Evolutionary conservation across 2,113 vertebrate species (phyloP).

Genomic region (Pygoscelis adeliae): DNA sequence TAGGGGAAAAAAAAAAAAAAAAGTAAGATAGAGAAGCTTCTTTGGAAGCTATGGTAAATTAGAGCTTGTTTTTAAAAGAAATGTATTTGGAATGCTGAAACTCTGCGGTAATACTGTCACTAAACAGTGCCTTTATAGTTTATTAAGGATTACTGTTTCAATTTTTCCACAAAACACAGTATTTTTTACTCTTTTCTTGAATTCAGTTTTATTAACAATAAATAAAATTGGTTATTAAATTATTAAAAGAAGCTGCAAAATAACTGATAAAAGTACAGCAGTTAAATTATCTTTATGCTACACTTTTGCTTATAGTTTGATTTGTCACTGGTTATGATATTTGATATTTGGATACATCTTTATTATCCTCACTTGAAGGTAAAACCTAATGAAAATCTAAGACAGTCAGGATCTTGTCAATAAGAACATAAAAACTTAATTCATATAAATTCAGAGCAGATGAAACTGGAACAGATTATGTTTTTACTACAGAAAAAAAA

Average conservation of each 20-base stretch:
- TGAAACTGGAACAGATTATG: neutral
- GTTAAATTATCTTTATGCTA: neutral
- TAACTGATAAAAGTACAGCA: neutral
- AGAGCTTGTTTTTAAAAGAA: neutral
- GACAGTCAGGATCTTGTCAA: neutral
- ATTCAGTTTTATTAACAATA: neutral
- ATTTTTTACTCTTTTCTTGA: neutral
- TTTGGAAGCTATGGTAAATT: neutral
- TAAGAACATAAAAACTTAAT: neutral
- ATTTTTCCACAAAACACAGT: neutral
- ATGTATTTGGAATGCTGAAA: neutral
- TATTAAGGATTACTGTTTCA: neutral
- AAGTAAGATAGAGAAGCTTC: neutral
- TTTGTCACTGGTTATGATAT: neutral
- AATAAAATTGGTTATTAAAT: neutral
- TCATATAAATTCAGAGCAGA: neutral
- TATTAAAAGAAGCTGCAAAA: neutral
- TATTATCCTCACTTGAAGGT: neutral
- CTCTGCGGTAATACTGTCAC: neutral
- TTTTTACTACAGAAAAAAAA: neutral
- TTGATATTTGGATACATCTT: neutral
- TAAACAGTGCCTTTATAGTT: neutral
- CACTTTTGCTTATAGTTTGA: neutral
- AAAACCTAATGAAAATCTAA: neutral
- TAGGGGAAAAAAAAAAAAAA: neutral